phyloP scores from a whole-genome alignment of 2,888 invertebrate species.

The Lasioglossum pauxillum region DNA sequence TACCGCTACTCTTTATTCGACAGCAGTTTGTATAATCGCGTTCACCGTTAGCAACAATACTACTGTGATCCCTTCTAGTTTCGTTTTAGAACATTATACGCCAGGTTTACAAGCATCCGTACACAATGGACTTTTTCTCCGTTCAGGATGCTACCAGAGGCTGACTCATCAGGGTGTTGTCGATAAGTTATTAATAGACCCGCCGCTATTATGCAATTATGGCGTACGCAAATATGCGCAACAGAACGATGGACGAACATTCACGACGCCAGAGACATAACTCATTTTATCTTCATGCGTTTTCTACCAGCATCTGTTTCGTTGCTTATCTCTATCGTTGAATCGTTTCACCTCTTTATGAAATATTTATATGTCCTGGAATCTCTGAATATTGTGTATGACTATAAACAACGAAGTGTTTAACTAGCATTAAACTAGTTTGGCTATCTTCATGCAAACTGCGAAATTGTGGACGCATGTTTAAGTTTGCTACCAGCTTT shows the following conservation, averaged over 20 bases:
- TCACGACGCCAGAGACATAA: neutral
- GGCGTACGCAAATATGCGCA: neutral
- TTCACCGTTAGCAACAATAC: conserved; percentile 32
- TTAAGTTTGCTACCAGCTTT: no score
- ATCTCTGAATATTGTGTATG: neutral
- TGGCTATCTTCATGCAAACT: neutral
- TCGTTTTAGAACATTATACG: neutral
- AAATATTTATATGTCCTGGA: neutral
- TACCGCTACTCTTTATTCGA: neutral
- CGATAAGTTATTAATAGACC: neutral
- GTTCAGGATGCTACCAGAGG: neutral
- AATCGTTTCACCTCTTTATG: neutral
- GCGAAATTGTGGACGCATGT: no score
- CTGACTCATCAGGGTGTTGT: neutral
- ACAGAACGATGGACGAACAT: neutral
- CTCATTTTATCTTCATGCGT: neutral
- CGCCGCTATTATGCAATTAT: neutral
- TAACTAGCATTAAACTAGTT: neutral
- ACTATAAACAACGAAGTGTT: neutral
- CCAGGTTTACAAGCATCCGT: neutral
- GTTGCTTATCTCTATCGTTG: neutral
- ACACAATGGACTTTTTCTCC: neutral
- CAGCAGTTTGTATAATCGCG: conserved; percentile 18
- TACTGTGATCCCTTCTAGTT: conserved; percentile 6
- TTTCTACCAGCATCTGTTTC: neutral